Base-by-base conservation (phyloP, 2,113 vertebrate species). In the Myotis yumanensis region DNA sequence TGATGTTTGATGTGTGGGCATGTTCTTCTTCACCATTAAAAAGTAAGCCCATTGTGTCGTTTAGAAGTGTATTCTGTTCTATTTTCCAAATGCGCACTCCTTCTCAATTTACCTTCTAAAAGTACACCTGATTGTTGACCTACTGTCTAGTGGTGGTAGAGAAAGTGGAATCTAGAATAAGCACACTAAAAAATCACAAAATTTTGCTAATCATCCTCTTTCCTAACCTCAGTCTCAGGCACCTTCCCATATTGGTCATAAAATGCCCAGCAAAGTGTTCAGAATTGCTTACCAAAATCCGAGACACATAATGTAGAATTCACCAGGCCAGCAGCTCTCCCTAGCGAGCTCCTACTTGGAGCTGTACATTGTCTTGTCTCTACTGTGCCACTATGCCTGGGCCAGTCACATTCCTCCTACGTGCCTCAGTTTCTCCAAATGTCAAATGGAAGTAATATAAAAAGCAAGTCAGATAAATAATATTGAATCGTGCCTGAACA, bases 41-140 rank as follows among this genome's bases (percentile, higher is more conserved):
- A 88, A 79, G 54, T 69, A 71, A 88, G 32, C n/a, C 68, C 59
- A 46, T 57, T 54, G 9, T 52, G 20, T 88, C 86, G 80, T 30
- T 95, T 88, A 89, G 32, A 77, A 76, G 5, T 81, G 16, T 86
- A 73, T 71, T 87, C 32, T 93, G 23, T 85, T 71, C 28, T 35
- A 17, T 86, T 94, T 93, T 77, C 86, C n/a, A 54, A 82, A 89
- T 54, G 22, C 1, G n/a, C 48, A 90, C 6, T 35, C 9, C 40
- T 86, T 84, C 81, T 94, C 57, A 84, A 48, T 84, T 87, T 77
- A 59, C 81, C 81, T 87, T 77, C 48, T 68, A 54, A 95, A 96
- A 90, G 89, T 81, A 17, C 14, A 80, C 37, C 62, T 75, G 51
- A 35, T n/a, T 85, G 32, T 64, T 80, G 30, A 84, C 35, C n/a